A percentile compares a stretch with the other conserved stretches of the same genome.
Conservation (phyloP, 2,797 vertebrate genomes). For the Sibirionetta formosa region DNA sequence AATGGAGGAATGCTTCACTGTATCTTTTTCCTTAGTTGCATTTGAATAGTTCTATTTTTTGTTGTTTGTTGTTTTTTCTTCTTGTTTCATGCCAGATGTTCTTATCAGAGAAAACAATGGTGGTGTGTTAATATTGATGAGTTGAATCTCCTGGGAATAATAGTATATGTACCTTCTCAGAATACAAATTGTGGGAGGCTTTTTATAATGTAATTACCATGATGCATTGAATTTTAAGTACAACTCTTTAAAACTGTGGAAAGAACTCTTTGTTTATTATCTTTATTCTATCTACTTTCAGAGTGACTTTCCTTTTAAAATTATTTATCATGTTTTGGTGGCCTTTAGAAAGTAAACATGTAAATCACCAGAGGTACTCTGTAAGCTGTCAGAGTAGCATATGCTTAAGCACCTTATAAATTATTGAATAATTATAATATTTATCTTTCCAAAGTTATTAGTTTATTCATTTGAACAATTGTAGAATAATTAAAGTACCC, state of each 20-base stretch:
- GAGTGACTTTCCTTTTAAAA: conserved; percentile 7
- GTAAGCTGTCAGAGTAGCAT: neutral
- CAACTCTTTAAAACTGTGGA: conserved; percentile 27
- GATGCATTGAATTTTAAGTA: conserved; percentile 44
- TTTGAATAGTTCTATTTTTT: conserved; percentile 27
- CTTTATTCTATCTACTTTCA: neutral
- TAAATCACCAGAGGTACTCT: neutral
- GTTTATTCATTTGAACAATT: neutral
- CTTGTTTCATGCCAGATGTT: conserved; percentile 56
- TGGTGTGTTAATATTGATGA: conserved; percentile 82
- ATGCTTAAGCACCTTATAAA: conserved; percentile 10
- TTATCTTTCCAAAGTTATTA: neutral
- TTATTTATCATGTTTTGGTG: neutral
- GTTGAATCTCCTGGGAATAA: conserved; percentile 71
- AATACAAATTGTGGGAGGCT: conserved; percentile 69
- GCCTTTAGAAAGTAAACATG: neutral
- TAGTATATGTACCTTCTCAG: conserved; percentile 63
- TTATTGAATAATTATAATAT: conserved; percentile 26
- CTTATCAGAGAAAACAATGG: conserved; percentile 62
- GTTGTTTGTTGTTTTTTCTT: conserved; percentile 23
- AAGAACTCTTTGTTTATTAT: neutral
- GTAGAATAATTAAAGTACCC: neutral
- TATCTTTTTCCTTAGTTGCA: neutral
- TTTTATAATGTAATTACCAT: conserved; percentile 52
- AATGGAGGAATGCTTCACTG: neutral